Evolutionary conservation across 1,140 invertebrate genomes (phyloP).

Genomic region (Drosophila melanica): DNA sequence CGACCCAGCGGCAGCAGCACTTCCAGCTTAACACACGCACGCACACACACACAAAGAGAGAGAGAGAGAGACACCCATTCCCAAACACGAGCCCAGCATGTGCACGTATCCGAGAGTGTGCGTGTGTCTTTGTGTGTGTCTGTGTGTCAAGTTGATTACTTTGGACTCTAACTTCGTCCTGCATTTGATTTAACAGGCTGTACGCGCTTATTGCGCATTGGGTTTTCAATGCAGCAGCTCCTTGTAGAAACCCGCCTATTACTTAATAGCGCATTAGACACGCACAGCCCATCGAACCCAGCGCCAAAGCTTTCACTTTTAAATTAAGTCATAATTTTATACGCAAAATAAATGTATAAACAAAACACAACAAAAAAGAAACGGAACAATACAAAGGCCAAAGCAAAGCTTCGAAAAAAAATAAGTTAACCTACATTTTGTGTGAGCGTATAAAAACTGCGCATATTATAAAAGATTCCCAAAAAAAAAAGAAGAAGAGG

Average conservation of each 20-base stretch:
- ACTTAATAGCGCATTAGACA: conserved; percentile 47
- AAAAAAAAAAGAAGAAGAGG: conserved; percentile 7
- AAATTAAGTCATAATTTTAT: conserved; percentile 78
- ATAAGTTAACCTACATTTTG: conserved; percentile 71
- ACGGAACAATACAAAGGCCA: conserved; percentile 24
- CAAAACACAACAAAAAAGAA: background rate
- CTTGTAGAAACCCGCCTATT: conserved; percentile 27
- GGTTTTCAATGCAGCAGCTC: conserved; percentile 7
- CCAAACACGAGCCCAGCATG: conserved; percentile 1
- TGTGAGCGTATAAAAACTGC: conserved; percentile 29
- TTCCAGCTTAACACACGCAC: conserved; percentile 8
- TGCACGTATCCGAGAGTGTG: conserved; percentile 16
- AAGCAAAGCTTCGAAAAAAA: conserved; percentile 44
- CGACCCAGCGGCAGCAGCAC: conserved; percentile 16
- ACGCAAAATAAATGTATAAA: conserved; percentile 41
- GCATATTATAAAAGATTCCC: conserved; percentile 26
- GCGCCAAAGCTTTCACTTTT: conserved; percentile 72
- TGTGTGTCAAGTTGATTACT: conserved; percentile 50
- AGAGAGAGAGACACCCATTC: conserved; percentile 12
- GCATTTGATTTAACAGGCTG: conserved; percentile 17
- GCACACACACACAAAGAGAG: conserved; percentile 19
- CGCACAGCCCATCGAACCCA: conserved; percentile 29
- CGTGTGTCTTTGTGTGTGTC: conserved; percentile 17
- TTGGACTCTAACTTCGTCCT: conserved; percentile 23
- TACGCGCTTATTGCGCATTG: conserved; percentile 29